Evolutionary conservation across 2,797 vertebrate species (phyloP).

Genomic region (Falco columbarius): DNA sequence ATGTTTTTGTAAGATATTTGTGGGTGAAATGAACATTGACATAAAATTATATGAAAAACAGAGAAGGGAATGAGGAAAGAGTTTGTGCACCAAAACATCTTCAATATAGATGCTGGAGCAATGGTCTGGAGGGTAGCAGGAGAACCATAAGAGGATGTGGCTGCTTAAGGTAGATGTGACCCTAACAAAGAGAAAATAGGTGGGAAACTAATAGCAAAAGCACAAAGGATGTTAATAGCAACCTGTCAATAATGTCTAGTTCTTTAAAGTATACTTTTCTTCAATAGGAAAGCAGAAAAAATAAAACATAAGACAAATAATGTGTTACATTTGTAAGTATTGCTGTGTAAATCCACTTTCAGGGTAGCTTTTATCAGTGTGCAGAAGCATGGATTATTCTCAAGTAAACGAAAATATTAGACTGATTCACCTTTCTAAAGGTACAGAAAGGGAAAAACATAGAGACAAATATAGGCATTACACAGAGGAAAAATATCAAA

Average conservation of each 20-base stretch:
- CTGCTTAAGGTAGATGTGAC: not conserved
- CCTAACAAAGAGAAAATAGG: not conserved
- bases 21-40: not conserved
- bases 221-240: not conserved
- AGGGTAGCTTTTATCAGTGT: not conserved
- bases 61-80: not conserved
- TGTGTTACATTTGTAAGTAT: not conserved
- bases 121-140: not conserved
- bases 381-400: not conserved
- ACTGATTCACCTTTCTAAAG: not conserved
- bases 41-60: not conserved
- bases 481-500: not conserved
- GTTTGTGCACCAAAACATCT: not conserved
- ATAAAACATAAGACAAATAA: not conserved
- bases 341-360: not conserved
- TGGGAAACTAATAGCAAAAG: not conserved
- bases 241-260: not conserved
- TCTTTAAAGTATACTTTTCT: not conserved
- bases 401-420: not conserved
- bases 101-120: not conserved
- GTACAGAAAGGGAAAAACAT: not conserved
- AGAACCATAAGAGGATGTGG: not conserved
- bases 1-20: not conserved
- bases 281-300: not conserved
- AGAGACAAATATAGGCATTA: not conserved